A percentile compares a stretch with the other conserved stretches of the same genome.
Conservation (phyloP, 2,113 vertebrate genomes). For the Stomatorhinus ivindoensis region DNA sequence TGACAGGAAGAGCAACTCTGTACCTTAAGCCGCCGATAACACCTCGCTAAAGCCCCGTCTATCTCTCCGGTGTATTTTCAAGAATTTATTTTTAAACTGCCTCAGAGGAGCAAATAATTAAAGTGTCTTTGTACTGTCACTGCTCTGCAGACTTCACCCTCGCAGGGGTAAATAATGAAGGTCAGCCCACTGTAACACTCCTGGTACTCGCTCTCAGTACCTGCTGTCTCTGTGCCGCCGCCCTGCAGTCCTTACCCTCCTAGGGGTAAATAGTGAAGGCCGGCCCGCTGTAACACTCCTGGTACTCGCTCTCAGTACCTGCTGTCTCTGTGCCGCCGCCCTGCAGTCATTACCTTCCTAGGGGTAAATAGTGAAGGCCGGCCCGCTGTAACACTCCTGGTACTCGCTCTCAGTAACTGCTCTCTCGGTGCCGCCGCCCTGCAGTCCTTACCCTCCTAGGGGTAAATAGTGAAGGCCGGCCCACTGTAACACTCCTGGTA, state of each 20-base stretch:
- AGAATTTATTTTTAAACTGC: neutral
- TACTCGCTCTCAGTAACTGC: no score
- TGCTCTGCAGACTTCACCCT: constrained; percentile 60
- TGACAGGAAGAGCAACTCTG: neutral
- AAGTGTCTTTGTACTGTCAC: neutral
- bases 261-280: constrained; percentile 52
- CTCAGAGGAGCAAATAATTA: neutral
- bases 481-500: neutral
- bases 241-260: constrained; percentile 63
- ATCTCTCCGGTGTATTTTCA: neutral
- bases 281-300: no score
- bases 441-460: constrained; percentile 77
- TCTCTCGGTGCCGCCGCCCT: neutral
- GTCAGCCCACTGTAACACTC: no score
- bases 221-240: neutral
- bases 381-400: no score
- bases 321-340: neutral
- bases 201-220: no score
- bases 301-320: no score
- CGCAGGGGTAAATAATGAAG: constrained; percentile 55
- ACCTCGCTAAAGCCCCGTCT: neutral
- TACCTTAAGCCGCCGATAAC: neutral
- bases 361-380: constrained; percentile 30
- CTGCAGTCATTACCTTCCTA: constrained; percentile 72
- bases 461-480: neutral